Evolutionary conservation across 2,797 vertebrate species (phyloP), one percentile per base, ranked within the genome.

Genomic region (Sebastes glaucus): DNA sequence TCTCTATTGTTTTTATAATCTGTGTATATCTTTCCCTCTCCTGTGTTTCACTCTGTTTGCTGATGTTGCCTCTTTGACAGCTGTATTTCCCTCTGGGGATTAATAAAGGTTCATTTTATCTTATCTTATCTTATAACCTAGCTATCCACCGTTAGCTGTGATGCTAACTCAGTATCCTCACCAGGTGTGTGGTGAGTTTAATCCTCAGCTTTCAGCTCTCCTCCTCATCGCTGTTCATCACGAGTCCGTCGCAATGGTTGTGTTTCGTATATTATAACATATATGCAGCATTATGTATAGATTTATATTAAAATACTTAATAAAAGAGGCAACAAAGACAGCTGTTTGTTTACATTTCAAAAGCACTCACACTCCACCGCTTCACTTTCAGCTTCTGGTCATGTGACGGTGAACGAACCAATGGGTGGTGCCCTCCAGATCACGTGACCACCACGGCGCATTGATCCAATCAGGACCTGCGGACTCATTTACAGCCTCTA

Each of bases 301-400:
- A 7, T 11, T 38, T 4, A 20, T 7, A 2, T 3, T 14, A 42
- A 16, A 42, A 42, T 42, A 2, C 5, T 0, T 2, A 18, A 22
- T 27, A 20, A 42, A 52, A 11, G 3, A 5, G 22, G 2, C 2
- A 20, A 32, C 10, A 5, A 4, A 1, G 3, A 20, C 1, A 3
- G 2, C 0, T 0, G 3, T 70, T 77, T 86, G 57, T 88, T 90
- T 82, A 82, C 66, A 55, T 87, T 85, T 88, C 32, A 83, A 92
- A 94, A 87, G 23, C 0, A 18, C 35, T 16, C 22, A 46, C 33
- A 9, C 16, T 20, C 63, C 6, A 46, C 63, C 38, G 38, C 38
- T 64, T 18, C 14, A 42, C 18, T 6, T 11, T 28, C 1, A 11
- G 23, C 63, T 67, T 67, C 64, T 1, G 64, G 42, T 67, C 64